Evolutionary conservation across 2,113 vertebrate species (phyloP), one percentile per base, ranked within the genome.

Genomic region (Albula glossodonta): DNA sequence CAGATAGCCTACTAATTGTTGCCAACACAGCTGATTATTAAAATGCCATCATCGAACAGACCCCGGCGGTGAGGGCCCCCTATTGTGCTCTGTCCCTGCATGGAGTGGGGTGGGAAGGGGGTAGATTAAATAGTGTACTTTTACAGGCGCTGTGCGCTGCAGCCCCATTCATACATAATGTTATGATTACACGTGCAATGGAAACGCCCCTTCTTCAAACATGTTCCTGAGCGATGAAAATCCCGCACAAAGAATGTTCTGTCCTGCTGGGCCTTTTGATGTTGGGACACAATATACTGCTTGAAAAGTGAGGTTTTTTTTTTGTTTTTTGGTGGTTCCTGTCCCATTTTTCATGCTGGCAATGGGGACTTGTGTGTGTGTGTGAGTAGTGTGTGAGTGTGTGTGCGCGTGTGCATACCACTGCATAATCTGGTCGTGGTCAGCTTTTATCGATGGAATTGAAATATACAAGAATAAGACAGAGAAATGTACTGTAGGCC

Each of bases 11-110:
- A 70, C 63, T 70, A 70, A 70, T 70, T 70, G 4, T 70, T 70
- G 63, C 22, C 63, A 70, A 22, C 63, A 70, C 63, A 70, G 63
- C 63, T 70, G 63, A 70, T n/a, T 70, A 70, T 70, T 70, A 70
- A 70, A 70, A 70, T 70, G 63, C 19, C 63, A 5, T 70, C 3
- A 22, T 22, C n/a, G 63, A 2, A 17, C 63, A 70, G 63, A n/a
- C 19, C 22, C 22, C n/a, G n/a, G 3, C 63, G 31, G 22, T n/a
- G 5, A n/a, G 70, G 22, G 31, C 31, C 31, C 31, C 31, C 31
- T 41, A 41, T 41, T 41, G 31, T 41, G 31, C 31, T 41, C 31
- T 41, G 31, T 41, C 31, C 31, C 31, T 41, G 31, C 31, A 41
- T 41, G 31, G 31, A 41, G 31, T 41, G 31, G 31, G 31, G 31